Evolutionary conservation across 2,888 invertebrate genomes (phyloP).

Genomic region (Vesta saturnalis): DNA sequence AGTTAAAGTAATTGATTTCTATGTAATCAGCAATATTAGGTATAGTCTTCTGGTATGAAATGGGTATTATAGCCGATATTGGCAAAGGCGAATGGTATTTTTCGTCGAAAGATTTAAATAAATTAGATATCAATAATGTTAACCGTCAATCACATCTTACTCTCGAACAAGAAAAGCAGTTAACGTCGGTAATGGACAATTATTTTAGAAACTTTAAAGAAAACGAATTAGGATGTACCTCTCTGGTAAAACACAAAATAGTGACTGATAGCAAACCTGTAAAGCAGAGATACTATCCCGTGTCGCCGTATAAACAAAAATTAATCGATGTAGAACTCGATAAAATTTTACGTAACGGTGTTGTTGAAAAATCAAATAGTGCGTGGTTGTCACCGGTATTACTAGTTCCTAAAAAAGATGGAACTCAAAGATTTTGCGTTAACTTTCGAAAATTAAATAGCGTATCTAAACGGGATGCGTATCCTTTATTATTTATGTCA

Average conservation of each 20-base stretch:
- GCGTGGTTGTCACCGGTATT: neutral
- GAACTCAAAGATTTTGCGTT: neutral
- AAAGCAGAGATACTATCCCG: neutral
- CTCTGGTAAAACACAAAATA: neutral
- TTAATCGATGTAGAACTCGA: no score
- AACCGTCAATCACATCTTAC: neutral
- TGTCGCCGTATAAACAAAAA: neutral
- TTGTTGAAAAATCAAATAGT: neutral
- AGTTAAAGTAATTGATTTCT: constrained; percentile 3
- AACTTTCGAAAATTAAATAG: constrained; percentile 1
- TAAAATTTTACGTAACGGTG: neutral
- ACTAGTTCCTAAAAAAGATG: neutral
- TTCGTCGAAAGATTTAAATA: neutral
- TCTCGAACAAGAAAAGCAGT: neutral
- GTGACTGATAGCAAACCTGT: neutral
- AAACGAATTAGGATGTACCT: neutral
- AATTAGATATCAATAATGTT: neutral
- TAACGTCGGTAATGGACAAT: neutral
- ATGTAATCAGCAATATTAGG: neutral
- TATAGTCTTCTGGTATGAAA: constrained; percentile 19
- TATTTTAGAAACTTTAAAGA: neutral
- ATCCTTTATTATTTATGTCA: neutral
- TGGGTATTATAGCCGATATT: neutral
- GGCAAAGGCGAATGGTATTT: neutral
- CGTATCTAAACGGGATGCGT: neutral